A percentile compares a stretch with the other conserved stretches of the same genome.
Evolutionary conservation across 2,888 invertebrate species (phyloP).

Genomic region (Lasioglossum calceatum): DNA sequence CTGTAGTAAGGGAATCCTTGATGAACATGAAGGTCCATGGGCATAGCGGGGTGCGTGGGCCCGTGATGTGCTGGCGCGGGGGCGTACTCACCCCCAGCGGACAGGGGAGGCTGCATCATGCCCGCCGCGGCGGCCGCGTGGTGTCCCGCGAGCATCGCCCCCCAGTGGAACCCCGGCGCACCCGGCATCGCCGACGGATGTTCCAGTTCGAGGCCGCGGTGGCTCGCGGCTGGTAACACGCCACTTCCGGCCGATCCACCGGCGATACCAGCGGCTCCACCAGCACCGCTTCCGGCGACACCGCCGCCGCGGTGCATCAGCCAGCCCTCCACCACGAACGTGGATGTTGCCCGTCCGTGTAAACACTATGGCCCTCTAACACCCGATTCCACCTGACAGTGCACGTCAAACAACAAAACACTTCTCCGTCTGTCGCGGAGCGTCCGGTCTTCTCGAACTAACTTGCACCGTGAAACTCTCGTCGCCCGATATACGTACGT

Average conservation of each 20-base stretch:
- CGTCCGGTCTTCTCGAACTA: background rate
- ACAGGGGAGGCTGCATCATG: conserved; percentile 87
- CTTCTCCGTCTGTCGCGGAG: background rate
- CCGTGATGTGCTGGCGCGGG: conserved; percentile 86
- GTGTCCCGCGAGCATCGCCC: conserved; percentile 83
- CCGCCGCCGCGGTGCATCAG: conserved; percentile 89
- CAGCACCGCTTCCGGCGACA: conserved; percentile 83
- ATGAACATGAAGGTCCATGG: conserved; percentile 96
- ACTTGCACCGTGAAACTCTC: conserved; percentile 1
- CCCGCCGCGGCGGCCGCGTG: conserved; percentile 86
- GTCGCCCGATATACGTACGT: background rate
- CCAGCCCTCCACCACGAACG: conserved; percentile 82
- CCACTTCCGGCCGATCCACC: conserved; percentile 69
- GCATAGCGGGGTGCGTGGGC: conserved; percentile 87
- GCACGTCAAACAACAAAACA: background rate
- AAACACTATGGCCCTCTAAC: conserved; percentile 34
- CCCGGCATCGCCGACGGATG: conserved; percentile 87
- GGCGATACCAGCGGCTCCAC: conserved; percentile 70
- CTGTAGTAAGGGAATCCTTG: conserved; percentile 95
- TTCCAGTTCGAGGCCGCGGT: conserved; percentile 86
- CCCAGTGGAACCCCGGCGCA: conserved; percentile 82
- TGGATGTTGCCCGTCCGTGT: conserved; percentile 50
- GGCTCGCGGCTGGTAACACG: conserved; percentile 63
- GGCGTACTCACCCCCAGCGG: conserved; percentile 70
- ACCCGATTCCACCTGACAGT: background rate